phyloP scores from a whole-genome alignment of 1,140 invertebrate genomes.

The Chlorops oryzae region DNA sequence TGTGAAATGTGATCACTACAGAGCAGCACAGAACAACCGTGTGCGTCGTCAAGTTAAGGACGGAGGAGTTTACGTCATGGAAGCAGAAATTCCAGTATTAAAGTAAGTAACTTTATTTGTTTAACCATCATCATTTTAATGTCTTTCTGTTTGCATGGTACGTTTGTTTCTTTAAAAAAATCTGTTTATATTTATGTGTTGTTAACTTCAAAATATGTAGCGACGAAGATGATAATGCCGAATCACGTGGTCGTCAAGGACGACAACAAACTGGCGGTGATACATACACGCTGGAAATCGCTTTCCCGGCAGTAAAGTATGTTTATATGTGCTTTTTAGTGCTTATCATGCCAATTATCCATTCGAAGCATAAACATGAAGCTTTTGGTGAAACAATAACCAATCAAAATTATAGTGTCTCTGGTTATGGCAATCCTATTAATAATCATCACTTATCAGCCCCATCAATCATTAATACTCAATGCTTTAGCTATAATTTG shows the following conservation, averaged over 20 bases:
- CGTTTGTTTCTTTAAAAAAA: slow-evolving; percentile 9
- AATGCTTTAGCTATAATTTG: too few species aligned
- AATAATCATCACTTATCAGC: too few species aligned
- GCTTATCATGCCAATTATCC: too few species aligned
- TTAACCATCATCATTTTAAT: neutral
- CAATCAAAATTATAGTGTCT: too few species aligned
- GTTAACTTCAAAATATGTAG: slow-evolving; percentile 32
- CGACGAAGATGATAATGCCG: slow-evolving; percentile 38
- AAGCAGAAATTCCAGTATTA: slow-evolving; percentile 72
- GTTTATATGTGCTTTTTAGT: too few species aligned
- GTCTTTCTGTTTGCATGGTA: slow-evolving; percentile 6
- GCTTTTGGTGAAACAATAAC: too few species aligned
- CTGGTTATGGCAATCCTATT: too few species aligned
- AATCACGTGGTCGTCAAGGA: slow-evolving; percentile 53
- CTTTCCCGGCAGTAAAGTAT: slow-evolving; percentile 89
- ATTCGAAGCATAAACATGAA: too few species aligned
- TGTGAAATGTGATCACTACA: slow-evolving; percentile 76
- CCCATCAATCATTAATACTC: too few species aligned
- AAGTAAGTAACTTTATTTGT: slow-evolving; percentile 55
- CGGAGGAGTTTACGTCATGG: slow-evolving; percentile 69
- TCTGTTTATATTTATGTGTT: slow-evolving; percentile 17
- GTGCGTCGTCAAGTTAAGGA: slow-evolving; percentile 62
- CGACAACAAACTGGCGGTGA: slow-evolving; percentile 59
- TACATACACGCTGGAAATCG: slow-evolving; percentile 82
- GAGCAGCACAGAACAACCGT: slow-evolving; percentile 52